These are phyloP conservation scores for Napeogenes sylphis DNA, from an alignment of 2,888 invertebrate species.

Conservation along the genomic window DNA sequence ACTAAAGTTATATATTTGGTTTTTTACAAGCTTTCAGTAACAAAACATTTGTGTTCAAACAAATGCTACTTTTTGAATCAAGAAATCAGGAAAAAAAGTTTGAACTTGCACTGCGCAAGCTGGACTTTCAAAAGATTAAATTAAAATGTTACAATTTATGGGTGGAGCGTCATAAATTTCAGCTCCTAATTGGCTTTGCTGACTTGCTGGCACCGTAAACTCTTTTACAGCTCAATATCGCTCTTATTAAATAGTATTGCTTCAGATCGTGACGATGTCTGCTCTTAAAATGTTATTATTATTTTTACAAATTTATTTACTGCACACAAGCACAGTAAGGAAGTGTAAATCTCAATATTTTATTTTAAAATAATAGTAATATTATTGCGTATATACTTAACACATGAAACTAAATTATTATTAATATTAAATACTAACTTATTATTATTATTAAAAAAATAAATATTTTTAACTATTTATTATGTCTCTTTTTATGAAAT, in stretches of 20 bases:
- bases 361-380: no score
- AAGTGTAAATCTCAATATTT: no score
- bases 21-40: not conserved
- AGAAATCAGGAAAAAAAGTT: constrained; percentile 38
- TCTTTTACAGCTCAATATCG: constrained; percentile 59
- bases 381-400: no score
- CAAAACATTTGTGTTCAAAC: constrained; percentile 25
- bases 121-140: constrained; percentile 59
- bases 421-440: no score
- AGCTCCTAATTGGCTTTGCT: constrained; percentile 66
- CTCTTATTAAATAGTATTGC: constrained; percentile 33
- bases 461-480: no score
- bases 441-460: no score
- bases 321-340: no score
- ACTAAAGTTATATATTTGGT: not conserved
- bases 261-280: constrained; percentile 20
- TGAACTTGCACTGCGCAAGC: constrained; percentile 40
- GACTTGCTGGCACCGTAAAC: constrained; percentile 62
- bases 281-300: constrained; percentile 9
- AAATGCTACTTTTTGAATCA: constrained; percentile 13
- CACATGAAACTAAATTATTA: no score
- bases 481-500: no score
- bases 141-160: constrained; percentile 75
- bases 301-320: no score
- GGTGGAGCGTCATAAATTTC: constrained; percentile 64